phyloP scores from a whole-genome alignment of 2,888 invertebrate genomes.

The Drosophila lacicola region DNA sequence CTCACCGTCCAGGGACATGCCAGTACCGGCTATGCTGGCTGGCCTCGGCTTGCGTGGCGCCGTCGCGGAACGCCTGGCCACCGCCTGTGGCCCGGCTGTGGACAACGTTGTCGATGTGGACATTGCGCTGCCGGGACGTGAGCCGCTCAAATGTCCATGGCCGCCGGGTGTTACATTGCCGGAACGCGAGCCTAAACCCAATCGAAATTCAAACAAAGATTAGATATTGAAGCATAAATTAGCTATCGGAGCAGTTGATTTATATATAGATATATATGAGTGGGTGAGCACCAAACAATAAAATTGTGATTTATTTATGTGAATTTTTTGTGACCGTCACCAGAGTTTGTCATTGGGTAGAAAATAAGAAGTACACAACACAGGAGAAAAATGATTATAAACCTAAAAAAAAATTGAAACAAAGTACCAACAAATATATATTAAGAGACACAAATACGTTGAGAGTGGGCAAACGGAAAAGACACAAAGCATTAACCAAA shows the following conservation, averaged over 20 bases:
- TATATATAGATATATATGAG: constrained; percentile 18
- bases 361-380: constrained; percentile 26
- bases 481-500: constrained; percentile 47
- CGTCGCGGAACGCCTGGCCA: constrained; percentile 87
- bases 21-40: constrained; percentile 93
- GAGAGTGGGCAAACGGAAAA: constrained; percentile 15
- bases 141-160: constrained; percentile 88
- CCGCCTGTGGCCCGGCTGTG: constrained; percentile 86
- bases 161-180: constrained; percentile 90
- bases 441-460: constrained; percentile 21
- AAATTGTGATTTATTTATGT: constrained; percentile 31
- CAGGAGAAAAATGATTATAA: constrained; percentile 19
- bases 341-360: constrained; percentile 49
- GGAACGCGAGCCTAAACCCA: constrained; percentile 87
- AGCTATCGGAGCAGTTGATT: constrained; percentile 7
- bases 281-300: constrained; percentile 57
- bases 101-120: constrained; percentile 89
- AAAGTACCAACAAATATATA: constrained; percentile 39
- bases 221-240: constrained; percentile 6
- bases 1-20: constrained; percentile 87
- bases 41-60: constrained; percentile 91
- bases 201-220: constrained; percentile 14
- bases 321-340: constrained; percentile 62
- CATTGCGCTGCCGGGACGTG: constrained; percentile 95
- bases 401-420: constrained; percentile 27